phyloP scores from a whole-genome alignment of 2,888 invertebrate species.

The Agapetus fuscipes region DNA sequence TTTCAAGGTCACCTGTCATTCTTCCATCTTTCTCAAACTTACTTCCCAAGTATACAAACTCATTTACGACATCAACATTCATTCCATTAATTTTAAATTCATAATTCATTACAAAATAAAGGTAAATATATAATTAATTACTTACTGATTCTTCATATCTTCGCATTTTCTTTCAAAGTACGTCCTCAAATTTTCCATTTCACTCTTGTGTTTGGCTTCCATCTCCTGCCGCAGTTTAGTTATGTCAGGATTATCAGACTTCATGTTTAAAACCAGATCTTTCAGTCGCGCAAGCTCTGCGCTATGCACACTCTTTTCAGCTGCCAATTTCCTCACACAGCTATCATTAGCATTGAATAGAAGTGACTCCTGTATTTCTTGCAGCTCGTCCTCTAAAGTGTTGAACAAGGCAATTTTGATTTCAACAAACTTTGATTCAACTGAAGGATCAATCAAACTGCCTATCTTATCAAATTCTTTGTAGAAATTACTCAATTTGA shows the following conservation, averaged over 20 bases:
- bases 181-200: constrained; percentile 68
- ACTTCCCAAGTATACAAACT: too few relatives aligned
- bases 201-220: constrained; percentile 56
- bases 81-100: too few relatives aligned
- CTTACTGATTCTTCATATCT: constrained; percentile 68
- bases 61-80: too few relatives aligned
- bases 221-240: constrained; percentile 49
- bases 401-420: constrained; percentile 48
- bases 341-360: constrained; percentile 36
- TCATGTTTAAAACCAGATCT: constrained; percentile 46
- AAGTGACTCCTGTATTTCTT: constrained; percentile 36
- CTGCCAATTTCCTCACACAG: constrained; percentile 40
- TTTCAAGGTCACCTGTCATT: too few relatives aligned
- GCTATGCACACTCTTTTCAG: constrained; percentile 46
- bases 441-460: background rate
- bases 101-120: constrained; percentile 25
- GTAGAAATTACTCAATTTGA: background rate
- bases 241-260: constrained; percentile 48
- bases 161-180: constrained; percentile 75
- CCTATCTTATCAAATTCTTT: background rate
- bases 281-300: constrained; percentile 43
- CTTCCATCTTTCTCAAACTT: too few relatives aligned
- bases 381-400: constrained; percentile 44
- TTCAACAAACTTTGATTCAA: constrained; percentile 16
- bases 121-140: constrained; percentile 15